phyloP scores from a whole-genome alignment of 1,140 invertebrate species.

The Zaprionus ghesquierei region DNA sequence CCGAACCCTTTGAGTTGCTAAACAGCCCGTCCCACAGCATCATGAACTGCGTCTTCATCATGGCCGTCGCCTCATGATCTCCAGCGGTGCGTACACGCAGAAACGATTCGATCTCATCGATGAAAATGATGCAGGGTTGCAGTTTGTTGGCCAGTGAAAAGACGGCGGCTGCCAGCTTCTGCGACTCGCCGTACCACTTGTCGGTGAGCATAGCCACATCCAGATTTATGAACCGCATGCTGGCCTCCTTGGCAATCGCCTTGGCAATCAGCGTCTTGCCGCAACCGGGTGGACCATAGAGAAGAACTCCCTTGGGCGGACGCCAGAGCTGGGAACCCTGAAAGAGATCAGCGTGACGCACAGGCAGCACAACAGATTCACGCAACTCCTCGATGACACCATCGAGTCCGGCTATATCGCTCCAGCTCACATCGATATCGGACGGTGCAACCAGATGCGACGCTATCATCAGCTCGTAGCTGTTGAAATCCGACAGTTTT shows the following conservation, averaged over 20 bases:
- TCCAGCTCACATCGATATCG: constrained; percentile 93
- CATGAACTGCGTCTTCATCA: constrained; percentile 98
- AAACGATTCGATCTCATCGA: constrained; percentile 99
- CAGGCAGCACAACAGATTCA: constrained; percentile 96
- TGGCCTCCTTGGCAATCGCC: constrained; percentile 96
- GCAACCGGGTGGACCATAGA: constrained; percentile 95
- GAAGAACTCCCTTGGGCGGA: constrained; percentile 95
- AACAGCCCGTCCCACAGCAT: constrained; percentile 93
- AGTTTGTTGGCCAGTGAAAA: constrained; percentile 96
- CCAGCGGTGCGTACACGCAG: constrained; percentile 91
- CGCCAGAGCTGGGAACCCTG: constrained; percentile 92
- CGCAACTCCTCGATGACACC: constrained; percentile 92
- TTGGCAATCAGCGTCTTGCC: constrained; percentile 98
- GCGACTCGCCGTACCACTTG: constrained; percentile 99
- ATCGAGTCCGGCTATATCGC: constrained; percentile 95
- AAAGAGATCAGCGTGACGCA: constrained; percentile 92
- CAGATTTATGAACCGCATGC: constrained; percentile 97
- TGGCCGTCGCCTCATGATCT: constrained; percentile 98
- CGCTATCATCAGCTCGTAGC: constrained; percentile 98
- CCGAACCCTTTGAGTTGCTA: constrained; percentile 89
- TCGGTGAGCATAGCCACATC: constrained; percentile 96
- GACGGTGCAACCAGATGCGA: constrained; percentile 94
- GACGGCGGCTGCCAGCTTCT: constrained; percentile 96
- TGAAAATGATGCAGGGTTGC: constrained; percentile 96
- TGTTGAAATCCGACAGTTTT: constrained; percentile 86